Percentiles rank a stretch among this genome's conserved stretches.
Evolutionary conservation across 2,113 vertebrate species (phyloP).

Genomic region (Bos indicus): DNA sequence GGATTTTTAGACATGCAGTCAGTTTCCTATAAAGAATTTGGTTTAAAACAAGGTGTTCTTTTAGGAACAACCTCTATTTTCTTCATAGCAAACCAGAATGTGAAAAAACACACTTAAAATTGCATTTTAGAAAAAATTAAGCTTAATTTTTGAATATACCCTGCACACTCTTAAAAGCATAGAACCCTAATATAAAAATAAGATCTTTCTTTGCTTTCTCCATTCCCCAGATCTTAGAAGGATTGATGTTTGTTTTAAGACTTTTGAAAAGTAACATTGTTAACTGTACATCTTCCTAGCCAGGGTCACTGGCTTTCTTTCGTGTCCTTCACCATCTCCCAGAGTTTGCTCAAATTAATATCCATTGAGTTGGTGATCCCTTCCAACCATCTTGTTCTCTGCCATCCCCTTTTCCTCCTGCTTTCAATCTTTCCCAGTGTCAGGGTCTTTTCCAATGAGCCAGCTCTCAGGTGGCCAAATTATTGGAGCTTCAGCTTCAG

Average conservation of each 20-base stretch:
- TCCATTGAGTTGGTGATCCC: too few relatives aligned
- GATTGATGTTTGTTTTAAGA: background rate
- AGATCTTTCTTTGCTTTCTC: background rate
- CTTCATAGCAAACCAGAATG: background rate
- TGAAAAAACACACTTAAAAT: background rate
- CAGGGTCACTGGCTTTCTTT: background rate
- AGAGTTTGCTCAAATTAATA: too few relatives aligned
- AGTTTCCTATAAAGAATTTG: background rate
- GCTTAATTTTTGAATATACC: background rate
- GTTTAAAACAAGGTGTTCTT: constrained; percentile 2
- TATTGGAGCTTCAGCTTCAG: too few relatives aligned
- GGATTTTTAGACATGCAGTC: background rate
- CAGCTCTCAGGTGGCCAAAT: too few relatives aligned
- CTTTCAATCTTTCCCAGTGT: too few relatives aligned
- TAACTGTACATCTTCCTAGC: background rate
- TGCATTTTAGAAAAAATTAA: background rate
- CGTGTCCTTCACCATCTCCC: too few relatives aligned
- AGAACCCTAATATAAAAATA: background rate
- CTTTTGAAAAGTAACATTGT: background rate
- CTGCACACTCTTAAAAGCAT: background rate
- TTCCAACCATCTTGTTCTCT: too few relatives aligned
- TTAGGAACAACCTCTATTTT: background rate
- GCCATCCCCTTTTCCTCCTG: too few relatives aligned
- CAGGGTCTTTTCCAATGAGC: too few relatives aligned
- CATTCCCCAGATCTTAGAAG: background rate